These are phyloP conservation scores for Nycticebus coucang DNA, from an alignment of 2,113 vertebrate species.

Conservation along the genomic window DNA sequence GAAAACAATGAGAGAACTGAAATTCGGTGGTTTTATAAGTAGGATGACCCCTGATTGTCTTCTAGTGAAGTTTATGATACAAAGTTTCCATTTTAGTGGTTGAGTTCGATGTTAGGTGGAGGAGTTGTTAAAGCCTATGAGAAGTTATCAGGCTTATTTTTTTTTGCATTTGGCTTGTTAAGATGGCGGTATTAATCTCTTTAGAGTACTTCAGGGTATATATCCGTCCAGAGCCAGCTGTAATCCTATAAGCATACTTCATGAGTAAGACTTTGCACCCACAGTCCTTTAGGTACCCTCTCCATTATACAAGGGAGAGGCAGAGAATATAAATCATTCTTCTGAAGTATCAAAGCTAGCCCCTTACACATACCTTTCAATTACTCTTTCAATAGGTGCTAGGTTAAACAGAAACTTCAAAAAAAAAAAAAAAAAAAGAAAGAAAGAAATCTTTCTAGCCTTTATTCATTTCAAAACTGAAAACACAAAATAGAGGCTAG, in stretches of 20 bases:
- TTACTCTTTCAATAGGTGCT: constrained; percentile 23
- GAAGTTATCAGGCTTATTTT: not conserved
- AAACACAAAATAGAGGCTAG: not conserved
- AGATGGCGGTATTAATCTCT: not conserved
- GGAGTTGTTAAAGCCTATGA: not conserved
- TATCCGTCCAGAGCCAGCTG: not conserved
- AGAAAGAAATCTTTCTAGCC: not conserved
- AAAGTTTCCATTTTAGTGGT: not conserved
- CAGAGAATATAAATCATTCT: not conserved
- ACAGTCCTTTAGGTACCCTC: not conserved
- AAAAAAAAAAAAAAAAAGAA: not conserved
- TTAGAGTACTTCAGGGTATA: not conserved
- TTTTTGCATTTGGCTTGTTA: not conserved
- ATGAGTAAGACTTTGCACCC: not conserved
- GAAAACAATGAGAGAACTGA: not conserved
- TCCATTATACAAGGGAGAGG: not conserved
- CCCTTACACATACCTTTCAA: not conserved
- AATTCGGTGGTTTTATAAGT: not conserved
- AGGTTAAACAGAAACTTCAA: constrained; percentile 15
- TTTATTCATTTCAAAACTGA: constrained; percentile 45
- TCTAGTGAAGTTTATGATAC: not conserved
- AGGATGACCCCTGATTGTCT: not conserved
- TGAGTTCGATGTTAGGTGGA: not conserved
- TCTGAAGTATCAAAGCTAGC: not conserved
- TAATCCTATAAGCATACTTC: not conserved